A percentile compares a stretch with the other conserved stretches of the same genome.
phyloP scores from a whole-genome alignment of 2,888 invertebrate species.

The Caradrina clavipalpis region DNA sequence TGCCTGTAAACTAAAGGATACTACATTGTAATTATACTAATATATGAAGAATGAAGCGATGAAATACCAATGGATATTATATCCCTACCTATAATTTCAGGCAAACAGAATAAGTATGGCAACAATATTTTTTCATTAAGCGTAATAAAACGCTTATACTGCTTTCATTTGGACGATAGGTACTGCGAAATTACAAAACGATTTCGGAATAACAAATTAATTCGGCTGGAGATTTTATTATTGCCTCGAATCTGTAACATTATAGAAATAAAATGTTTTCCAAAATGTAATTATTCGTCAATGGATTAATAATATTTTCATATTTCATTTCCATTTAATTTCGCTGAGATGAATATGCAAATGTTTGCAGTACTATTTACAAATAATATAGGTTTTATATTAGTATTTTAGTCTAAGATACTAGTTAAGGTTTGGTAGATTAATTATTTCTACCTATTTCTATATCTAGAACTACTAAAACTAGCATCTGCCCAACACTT shows the following conservation, averaged over 20 bases:
- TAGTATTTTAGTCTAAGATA: no score
- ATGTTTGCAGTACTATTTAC: no score
- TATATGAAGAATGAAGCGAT: no score
- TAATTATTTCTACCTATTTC: no score
- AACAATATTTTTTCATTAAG: slow-evolving; percentile 24
- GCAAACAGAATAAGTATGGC: not conserved
- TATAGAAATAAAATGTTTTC: not conserved
- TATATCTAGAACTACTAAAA: no score
- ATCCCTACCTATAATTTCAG: not conserved
- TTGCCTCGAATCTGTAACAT: slow-evolving; percentile 22
- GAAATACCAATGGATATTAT: not conserved
- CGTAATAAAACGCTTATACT: slow-evolving; percentile 25
- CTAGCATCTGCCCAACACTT: no score
- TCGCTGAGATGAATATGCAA: not conserved
- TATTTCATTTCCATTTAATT: not conserved
- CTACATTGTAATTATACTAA: no score
- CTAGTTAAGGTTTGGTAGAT: no score
- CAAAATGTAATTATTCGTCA: not conserved
- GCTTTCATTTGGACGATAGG: slow-evolving; percentile 9
- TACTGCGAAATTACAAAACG: slow-evolving; percentile 10
- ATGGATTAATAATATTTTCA: not conserved
- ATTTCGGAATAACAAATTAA: slow-evolving; percentile 22
- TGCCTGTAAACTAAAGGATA: no score
- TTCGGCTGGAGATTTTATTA: slow-evolving; percentile 9
- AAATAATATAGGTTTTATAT: no score